Evolutionary conservation across 2,797 vertebrate species (phyloP).

Genomic region (Acrossocheilus wenchowensis): DNA sequence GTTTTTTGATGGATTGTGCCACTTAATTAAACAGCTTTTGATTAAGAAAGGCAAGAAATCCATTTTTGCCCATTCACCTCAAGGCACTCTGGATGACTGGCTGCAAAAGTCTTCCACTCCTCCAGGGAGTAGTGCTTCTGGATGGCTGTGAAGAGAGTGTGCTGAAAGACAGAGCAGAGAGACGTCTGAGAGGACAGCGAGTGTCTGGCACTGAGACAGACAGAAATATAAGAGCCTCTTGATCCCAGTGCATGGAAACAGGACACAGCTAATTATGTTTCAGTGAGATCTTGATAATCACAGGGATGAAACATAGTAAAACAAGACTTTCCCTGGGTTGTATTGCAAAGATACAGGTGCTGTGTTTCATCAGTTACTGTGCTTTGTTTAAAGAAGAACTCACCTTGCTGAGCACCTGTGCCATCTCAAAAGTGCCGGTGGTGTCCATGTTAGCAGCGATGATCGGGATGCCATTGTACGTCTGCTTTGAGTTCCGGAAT

Average conservation of each 20-base stretch:
- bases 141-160: slow-evolving; percentile 94
- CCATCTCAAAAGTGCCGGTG: slow-evolving; percentile 98
- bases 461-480: slow-evolving; percentile 93
- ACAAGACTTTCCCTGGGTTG: slow-evolving; percentile 16
- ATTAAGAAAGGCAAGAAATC: neutral
- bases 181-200: neutral
- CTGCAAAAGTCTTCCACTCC: slow-evolving; percentile 93
- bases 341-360: neutral
- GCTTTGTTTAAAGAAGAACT: slow-evolving; percentile 62
- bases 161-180: slow-evolving; percentile 70
- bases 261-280: slow-evolving; percentile 36
- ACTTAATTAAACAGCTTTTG: neutral
- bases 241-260: slow-evolving; percentile 56
- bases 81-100: slow-evolving; percentile 88
- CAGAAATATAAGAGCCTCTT: slow-evolving; percentile 32
- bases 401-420: slow-evolving; percentile 91
- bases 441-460: slow-evolving; percentile 99
- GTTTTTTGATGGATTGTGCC: neutral
- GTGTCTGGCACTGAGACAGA: slow-evolving; percentile 15
- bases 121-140: slow-evolving; percentile 97
- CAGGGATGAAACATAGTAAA: slow-evolving; percentile 20
- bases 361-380: slow-evolving; percentile 8
- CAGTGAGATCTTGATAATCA: slow-evolving; percentile 33
- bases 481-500: slow-evolving; percentile 98
- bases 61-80: slow-evolving; percentile 80